phyloP scores from a whole-genome alignment of 2,888 invertebrate genomes.

The Drosophila subquinaria region DNA sequence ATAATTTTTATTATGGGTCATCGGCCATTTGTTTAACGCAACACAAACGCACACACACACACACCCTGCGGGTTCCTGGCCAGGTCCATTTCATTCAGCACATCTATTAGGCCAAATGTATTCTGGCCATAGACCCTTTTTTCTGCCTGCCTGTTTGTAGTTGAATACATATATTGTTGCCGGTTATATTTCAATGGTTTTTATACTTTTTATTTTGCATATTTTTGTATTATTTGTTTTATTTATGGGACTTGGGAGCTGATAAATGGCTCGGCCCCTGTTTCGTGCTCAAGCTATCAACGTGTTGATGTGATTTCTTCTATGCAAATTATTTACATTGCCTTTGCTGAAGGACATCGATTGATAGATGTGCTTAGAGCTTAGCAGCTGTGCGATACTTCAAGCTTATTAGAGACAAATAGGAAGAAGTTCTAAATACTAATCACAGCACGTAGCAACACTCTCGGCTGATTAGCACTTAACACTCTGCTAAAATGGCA shows the following conservation, averaged over 20 bases:
- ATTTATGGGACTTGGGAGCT: constrained; percentile 71
- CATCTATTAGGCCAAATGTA: constrained; percentile 78
- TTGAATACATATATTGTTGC: constrained; percentile 5
- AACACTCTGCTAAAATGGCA: not conserved
- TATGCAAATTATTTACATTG: constrained; percentile 43
- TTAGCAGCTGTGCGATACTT: constrained; percentile 46
- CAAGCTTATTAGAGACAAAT: constrained; percentile 27
- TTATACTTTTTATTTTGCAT: constrained; percentile 74
- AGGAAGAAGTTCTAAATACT: constrained; percentile 2
- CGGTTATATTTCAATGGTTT: constrained; percentile 53
- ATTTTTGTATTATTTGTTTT: constrained; percentile 79
- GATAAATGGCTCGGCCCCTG: constrained; percentile 67
- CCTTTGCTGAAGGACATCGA: constrained; percentile 11
- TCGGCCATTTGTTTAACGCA: constrained; percentile 80
- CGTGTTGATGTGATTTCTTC: constrained; percentile 77
- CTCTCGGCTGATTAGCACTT: constrained; percentile 5
- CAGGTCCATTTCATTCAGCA: constrained; percentile 69
- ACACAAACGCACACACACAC: constrained; percentile 27
- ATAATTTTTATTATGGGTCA: constrained; percentile 82
- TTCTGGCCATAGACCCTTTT: constrained; percentile 56
- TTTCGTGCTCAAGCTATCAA: constrained; percentile 57
- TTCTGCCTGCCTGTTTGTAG: constrained; percentile 6
- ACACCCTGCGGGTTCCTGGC: constrained; percentile 46
- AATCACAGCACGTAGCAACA: not conserved
- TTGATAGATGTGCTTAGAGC: constrained; percentile 50